These are phyloP conservation scores for Homalodisca vitripennis DNA, from an alignment of 1,140 invertebrate species.

Conservation along the genomic window DNA sequence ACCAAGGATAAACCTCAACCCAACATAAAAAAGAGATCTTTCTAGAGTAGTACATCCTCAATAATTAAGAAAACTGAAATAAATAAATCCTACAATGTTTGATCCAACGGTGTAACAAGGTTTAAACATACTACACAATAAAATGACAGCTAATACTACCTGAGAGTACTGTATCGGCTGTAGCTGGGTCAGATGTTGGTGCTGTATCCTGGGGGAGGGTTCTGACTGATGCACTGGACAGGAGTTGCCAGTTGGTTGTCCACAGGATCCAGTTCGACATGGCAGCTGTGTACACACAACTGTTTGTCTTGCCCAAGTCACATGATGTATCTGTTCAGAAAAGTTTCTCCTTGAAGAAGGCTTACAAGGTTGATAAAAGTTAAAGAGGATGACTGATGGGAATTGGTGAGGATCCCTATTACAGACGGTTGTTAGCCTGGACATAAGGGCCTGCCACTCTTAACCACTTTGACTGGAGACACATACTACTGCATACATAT, in stretches of 20 bases:
- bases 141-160: too few relatives aligned
- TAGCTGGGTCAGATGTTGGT: conserved; percentile 30
- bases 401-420: background rate
- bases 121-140: too few relatives aligned
- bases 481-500: background rate
- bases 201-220: conserved; percentile 28
- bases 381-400: background rate
- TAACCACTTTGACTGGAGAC: background rate
- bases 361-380: background rate
- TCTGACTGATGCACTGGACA: conserved; percentile 29
- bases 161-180: conserved; percentile 32
- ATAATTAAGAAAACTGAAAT: too few relatives aligned
- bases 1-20: too few relatives aligned
- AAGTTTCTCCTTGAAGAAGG: background rate
- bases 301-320: conserved; percentile 26
- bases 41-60: too few relatives aligned
- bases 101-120: too few relatives aligned
- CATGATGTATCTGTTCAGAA: too few relatives aligned
- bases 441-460: background rate
- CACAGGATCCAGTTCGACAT: conserved; percentile 3
- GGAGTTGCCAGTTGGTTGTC: conserved; percentile 27
- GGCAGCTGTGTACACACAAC: conserved; percentile 22
- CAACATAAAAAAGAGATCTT: too few relatives aligned
- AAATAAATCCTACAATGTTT: too few relatives aligned
- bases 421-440: background rate